Conservation (phyloP, 2,888 invertebrate genomes). For the Trichacis sp. region DNA sequence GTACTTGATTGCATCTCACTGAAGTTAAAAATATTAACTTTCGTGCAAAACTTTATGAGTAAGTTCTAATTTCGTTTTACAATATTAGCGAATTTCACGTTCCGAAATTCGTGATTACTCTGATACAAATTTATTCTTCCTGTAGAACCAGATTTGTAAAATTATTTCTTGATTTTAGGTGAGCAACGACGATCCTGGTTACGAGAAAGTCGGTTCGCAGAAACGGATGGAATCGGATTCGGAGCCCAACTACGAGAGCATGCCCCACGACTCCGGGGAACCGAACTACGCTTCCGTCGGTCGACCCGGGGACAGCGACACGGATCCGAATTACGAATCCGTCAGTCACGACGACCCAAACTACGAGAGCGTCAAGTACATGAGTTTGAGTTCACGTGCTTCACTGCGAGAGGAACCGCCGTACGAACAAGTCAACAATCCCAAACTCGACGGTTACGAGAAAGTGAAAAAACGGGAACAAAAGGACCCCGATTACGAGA, state of each 20-base stretch:
- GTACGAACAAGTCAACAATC: slow-evolving; percentile 61
- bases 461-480: slow-evolving; percentile 44
- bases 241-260: slow-evolving; percentile 84
- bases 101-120: no score
- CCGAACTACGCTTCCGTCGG: slow-evolving; percentile 73
- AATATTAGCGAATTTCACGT: no score
- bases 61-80: no score
- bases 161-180: no score
- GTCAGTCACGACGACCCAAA: slow-evolving; percentile 80
- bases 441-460: slow-evolving; percentile 48
- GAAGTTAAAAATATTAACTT: no score
- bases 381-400: slow-evolving; percentile 69
- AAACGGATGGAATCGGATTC: slow-evolving; percentile 70
- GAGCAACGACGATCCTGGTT: slow-evolving; percentile 69
- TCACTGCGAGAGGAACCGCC: slow-evolving; percentile 74
- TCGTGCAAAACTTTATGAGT: no score
- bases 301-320: slow-evolving; percentile 76
- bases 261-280: slow-evolving; percentile 73
- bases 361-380: slow-evolving; percentile 85
- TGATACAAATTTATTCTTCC: no score
- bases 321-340: slow-evolving; percentile 80
- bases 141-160: no score
- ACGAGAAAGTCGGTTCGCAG: slow-evolving; percentile 70
- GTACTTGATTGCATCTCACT: no score
- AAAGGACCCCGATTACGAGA: slow-evolving; percentile 55